phyloP scores from a whole-genome alignment of 2,113 vertebrate genomes.

The Chaetorhynchus papuensis region DNA sequence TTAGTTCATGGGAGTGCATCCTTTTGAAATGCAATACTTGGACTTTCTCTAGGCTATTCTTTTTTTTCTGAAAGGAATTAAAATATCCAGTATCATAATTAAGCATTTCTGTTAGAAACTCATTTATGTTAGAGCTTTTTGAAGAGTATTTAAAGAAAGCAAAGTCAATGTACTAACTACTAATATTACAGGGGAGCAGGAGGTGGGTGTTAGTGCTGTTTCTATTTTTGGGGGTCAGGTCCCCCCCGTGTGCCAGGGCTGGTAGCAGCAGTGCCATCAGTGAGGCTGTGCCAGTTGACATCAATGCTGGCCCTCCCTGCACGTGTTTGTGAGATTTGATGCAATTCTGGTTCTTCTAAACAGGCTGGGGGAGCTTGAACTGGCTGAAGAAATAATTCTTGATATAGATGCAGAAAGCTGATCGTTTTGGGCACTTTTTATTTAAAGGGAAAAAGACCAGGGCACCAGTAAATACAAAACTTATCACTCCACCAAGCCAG shows the following conservation, averaged over 20 bases:
- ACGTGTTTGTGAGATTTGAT: background rate
- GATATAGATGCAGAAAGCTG: background rate
- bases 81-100: slow-evolving; percentile 40
- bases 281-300: accelerated
- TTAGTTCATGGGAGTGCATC: slow-evolving; percentile 56
- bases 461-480: background rate
- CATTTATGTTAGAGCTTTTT: slow-evolving; percentile 14
- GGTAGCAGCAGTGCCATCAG: accelerated
- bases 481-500: background rate
- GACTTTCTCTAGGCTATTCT: slow-evolving; percentile 61
- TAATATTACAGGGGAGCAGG: background rate
- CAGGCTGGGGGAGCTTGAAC: background rate
- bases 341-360: background rate
- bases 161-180: background rate
- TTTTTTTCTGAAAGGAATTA: slow-evolving; percentile 40
- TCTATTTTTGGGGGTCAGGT: background rate
- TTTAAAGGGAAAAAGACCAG: background rate
- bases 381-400: background rate
- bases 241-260: accelerated
- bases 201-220: background rate
- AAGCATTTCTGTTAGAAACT: slow-evolving; percentile 32
- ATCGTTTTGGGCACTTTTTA: background rate
- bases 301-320: background rate
- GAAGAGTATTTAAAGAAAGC: slow-evolving; percentile 5
- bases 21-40: slow-evolving; percentile 55